Base-by-base conservation (phyloP, 2,888 invertebrate genomes). In the Rapana venosa region DNA sequence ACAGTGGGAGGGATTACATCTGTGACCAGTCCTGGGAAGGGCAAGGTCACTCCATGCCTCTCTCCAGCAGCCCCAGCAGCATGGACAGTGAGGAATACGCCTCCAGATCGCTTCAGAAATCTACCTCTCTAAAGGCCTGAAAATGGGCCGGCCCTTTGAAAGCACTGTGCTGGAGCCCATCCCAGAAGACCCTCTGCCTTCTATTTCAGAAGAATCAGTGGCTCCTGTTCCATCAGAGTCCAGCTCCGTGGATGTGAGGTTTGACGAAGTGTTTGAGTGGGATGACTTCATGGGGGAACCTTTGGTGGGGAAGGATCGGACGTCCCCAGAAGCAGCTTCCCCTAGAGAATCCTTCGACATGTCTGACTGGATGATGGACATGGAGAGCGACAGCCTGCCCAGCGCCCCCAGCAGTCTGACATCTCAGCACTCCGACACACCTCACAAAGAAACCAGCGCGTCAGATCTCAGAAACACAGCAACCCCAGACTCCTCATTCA, bases 251-350 rank as follows among this genome's bases (percentile, higher is more conserved):
- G 93, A 92, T 85, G 90, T 92, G 22, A 91, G 90, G 70, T 92
- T 93, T 91, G 95, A 94, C 20, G 94, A 94, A 47, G 90, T 91
- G 58, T 93, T 93, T 90, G 94, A 95, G 90, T 95, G 95, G 95
- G 95, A 95, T 91, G 95, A 95, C 90, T 94, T 94, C 86, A 93
- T 93, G 83, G 94, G 94, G 4, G 94, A 94, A 77, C 92, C 94
- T 32, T 92, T 95, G 74, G 92, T 94, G 20, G 94, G 94, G 13
- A 90, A 91, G 87, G 94, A 94, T 4, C 89, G 66, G 36, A 30
- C 79, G 30, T 56, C 47, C 32, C 61, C 74, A 20, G 83, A 74
- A n/a, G 35, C 58, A 22, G 86, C 30, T 74, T 85, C 88, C 22
- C 61, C 87, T 32, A 66, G 81, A 47, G 79, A 89, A 87, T 88